Conservation (phyloP, 1,140 invertebrate genomes). For the Cydia strobilella region DNA sequence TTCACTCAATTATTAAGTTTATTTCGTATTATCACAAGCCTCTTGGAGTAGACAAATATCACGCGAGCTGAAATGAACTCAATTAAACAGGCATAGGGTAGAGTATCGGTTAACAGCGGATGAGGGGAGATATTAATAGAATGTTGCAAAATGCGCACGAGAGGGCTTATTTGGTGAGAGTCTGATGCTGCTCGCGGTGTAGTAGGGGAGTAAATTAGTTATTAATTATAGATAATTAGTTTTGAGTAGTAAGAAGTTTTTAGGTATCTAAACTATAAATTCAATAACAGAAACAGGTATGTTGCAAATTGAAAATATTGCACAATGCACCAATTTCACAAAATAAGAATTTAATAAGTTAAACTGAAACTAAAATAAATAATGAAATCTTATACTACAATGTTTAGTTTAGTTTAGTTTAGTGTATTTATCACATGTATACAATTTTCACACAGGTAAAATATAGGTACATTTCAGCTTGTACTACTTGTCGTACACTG, state of each 20-base stretch:
- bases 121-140: slow-evolving; percentile 63
- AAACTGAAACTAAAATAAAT: too few species aligned
- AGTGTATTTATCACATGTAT: too few species aligned
- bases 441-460: too few species aligned
- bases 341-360: too few species aligned
- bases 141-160: slow-evolving; percentile 65
- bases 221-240: background rate
- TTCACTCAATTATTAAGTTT: background rate
- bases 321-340: too few species aligned
- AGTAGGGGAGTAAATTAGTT: slow-evolving; percentile 37
- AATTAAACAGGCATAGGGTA: slow-evolving; percentile 36
- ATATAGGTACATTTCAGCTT: too few species aligned
- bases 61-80: slow-evolving; percentile 35
- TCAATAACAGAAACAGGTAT: background rate
- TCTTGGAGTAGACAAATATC: background rate
- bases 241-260: background rate
- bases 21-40: background rate
- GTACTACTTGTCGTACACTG: too few species aligned
- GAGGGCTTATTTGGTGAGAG: slow-evolving; percentile 71
- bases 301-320: too few species aligned
- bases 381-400: too few species aligned
- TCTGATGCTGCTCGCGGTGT: slow-evolving; percentile 40
- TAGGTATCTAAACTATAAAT: background rate
- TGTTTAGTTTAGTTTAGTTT: too few species aligned
- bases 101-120: slow-evolving; percentile 34